These are phyloP conservation scores for Iguana delicatissima DNA, from an alignment of 2,797 vertebrate genomes.

Conservation along the genomic window DNA sequence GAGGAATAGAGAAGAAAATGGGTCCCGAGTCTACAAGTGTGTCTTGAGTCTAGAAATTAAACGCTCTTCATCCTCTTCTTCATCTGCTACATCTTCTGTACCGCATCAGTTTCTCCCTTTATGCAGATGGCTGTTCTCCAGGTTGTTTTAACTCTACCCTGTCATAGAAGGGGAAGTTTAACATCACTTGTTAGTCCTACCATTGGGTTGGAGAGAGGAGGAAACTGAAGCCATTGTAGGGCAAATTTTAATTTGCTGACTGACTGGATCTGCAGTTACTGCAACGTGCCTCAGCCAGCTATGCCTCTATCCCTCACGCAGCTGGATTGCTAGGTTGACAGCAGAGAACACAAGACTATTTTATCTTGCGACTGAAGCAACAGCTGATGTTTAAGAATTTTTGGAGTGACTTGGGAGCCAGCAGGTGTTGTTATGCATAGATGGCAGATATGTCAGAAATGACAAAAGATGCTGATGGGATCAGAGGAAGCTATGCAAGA, in stretches of 20 bases:
- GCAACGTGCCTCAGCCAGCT: slow-evolving; percentile 59
- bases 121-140: background rate
- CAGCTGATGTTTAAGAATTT: background rate
- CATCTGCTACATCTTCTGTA: background rate
- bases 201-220: background rate
- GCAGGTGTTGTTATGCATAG: background rate
- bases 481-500: background rate
- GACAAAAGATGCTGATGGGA: background rate
- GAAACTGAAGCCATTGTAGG: slow-evolving; percentile 48
- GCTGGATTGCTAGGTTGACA: slow-evolving; percentile 58
- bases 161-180: slow-evolving; percentile 9
- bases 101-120: background rate
- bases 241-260: slow-evolving; percentile 73
- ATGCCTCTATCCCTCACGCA: slow-evolving; percentile 61
- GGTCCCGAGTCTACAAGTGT: too few species aligned
- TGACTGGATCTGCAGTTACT: slow-evolving; percentile 51
- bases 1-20: background rate
- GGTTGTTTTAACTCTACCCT: background rate
- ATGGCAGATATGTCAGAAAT: background rate
- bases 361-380: slow-evolving; percentile 31
- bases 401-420: background rate
- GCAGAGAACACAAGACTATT: slow-evolving; percentile 47
- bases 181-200: slow-evolving; percentile 38
- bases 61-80: background rate
- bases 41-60: background rate